phyloP scores from a whole-genome alignment of 2,797 vertebrate species.

The Sciurus vulgaris region DNA sequence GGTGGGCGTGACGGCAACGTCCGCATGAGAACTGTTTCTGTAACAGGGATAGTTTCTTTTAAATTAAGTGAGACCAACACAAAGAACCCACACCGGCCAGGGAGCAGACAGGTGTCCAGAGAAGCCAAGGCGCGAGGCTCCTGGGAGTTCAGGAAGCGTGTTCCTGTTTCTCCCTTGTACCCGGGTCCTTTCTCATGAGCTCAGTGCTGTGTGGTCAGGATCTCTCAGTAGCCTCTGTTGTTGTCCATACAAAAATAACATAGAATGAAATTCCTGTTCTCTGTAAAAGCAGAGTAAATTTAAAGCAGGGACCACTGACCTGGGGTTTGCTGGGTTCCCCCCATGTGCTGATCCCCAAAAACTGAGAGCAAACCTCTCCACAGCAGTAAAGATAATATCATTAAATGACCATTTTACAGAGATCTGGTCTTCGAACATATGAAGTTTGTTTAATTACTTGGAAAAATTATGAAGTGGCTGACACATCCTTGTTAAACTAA shows the following conservation, averaged over 20 bases:
- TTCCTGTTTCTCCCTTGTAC: background rate
- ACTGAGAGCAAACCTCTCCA: background rate
- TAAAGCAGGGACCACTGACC: background rate
- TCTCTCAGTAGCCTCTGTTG: background rate
- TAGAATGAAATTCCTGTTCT: background rate
- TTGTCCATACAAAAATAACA: background rate
- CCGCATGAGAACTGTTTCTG: constrained; percentile 41
- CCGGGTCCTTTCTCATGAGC: background rate
- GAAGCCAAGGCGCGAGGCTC: background rate
- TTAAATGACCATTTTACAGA: too few species aligned
- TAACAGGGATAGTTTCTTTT: constrained; percentile 21
- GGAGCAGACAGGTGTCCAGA: background rate
- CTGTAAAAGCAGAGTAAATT: background rate
- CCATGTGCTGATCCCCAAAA: background rate
- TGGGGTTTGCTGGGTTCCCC: background rate
- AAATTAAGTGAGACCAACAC: constrained; percentile 17
- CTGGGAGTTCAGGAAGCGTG: background rate
- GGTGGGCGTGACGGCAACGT: background rate
- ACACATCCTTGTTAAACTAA: background rate
- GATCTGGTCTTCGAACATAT: background rate
- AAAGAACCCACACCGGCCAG: background rate
- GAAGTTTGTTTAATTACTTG: background rate
- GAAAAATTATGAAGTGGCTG: background rate
- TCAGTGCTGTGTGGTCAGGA: rapidly evolving
- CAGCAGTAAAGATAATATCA: background rate